Conservation (phyloP, 2,113 vertebrate genomes). For the Tricholaema leucomelas region DNA sequence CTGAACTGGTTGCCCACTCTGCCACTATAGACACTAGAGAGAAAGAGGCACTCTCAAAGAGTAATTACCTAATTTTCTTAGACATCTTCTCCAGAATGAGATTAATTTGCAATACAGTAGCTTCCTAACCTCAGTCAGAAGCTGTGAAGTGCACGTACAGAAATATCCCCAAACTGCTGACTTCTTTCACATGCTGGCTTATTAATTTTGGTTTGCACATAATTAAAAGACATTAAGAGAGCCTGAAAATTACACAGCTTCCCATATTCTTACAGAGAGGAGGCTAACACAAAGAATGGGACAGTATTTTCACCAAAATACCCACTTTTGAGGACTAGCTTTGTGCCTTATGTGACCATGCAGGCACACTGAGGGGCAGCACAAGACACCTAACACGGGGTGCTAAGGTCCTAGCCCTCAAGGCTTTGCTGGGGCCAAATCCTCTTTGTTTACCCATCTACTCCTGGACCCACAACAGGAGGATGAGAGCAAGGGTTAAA, state of each 20-base stretch:
- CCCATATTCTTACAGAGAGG: not conserved
- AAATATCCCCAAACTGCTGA: slow-evolving; percentile 28
- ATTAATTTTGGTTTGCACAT: slow-evolving; percentile 24
- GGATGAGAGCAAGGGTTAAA: no score
- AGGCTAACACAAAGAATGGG: not conserved
- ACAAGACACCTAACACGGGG: no score
- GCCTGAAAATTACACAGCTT: not conserved
- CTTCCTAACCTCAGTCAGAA: slow-evolving; percentile 33
- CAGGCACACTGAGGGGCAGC: no score
- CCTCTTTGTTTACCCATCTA: no score
- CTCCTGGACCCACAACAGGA: no score
- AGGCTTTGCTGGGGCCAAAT: no score
- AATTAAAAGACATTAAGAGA: slow-evolving; percentile 13
- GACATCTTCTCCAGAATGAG: slow-evolving; percentile 8
- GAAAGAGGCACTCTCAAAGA: not conserved
- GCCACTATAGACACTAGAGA: not conserved
- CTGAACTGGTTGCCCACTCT: not conserved
- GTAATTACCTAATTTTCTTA: slow-evolving; percentile 35
- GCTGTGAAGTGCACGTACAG: not conserved
- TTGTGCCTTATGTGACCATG: no score
- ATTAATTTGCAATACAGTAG: slow-evolving; percentile 42
- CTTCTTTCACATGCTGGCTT: slow-evolving; percentile 10
- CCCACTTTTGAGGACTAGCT: not conserved
- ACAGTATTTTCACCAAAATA: not conserved
- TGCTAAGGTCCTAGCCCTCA: no score